These are phyloP conservation scores for Ptilonorhynchus violaceus DNA, from an alignment of 2,113 vertebrate species.

Conservation along the genomic window DNA sequence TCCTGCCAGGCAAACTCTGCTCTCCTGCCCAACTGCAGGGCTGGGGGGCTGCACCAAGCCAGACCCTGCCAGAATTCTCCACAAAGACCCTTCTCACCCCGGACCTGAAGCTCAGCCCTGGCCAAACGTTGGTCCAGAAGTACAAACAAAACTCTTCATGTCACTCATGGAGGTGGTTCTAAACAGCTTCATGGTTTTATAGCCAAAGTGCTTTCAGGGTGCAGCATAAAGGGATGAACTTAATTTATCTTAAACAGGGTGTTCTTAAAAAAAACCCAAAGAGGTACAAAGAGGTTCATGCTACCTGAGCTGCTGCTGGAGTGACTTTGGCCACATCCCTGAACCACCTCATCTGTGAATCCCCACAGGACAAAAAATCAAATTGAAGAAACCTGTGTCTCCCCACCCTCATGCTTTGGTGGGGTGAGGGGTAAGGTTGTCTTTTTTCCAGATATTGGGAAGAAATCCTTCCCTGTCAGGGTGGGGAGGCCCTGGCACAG, in stretches of 20 bases:
- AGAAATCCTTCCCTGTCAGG: not conserved
- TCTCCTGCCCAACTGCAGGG: constrained; percentile 3
- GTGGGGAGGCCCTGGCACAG: not conserved
- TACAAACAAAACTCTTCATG: not conserved
- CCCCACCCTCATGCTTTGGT: not conserved
- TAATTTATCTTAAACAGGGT: not conserved
- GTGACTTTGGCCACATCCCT: not conserved
- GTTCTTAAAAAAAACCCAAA: not conserved
- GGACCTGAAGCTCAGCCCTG: not conserved
- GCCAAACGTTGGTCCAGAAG: not conserved
- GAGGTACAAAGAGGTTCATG: not conserved
- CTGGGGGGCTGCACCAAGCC: not conserved
- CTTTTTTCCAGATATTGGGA: not conserved
- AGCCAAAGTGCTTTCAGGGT: not conserved
- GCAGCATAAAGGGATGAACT: not conserved
- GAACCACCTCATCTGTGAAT: not conserved
- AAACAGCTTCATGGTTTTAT: not conserved
- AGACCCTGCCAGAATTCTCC: not conserved
- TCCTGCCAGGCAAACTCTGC: not conserved
- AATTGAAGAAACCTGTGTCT: not conserved
- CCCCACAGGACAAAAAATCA: not conserved
- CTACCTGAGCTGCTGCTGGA: not conserved
- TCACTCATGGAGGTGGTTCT: not conserved
- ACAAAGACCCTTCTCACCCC: not conserved
- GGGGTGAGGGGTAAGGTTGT: not conserved